These are phyloP conservation scores for Drosophila merina DNA, from an alignment of 2,888 invertebrate genomes.

Conservation along the genomic window DNA sequence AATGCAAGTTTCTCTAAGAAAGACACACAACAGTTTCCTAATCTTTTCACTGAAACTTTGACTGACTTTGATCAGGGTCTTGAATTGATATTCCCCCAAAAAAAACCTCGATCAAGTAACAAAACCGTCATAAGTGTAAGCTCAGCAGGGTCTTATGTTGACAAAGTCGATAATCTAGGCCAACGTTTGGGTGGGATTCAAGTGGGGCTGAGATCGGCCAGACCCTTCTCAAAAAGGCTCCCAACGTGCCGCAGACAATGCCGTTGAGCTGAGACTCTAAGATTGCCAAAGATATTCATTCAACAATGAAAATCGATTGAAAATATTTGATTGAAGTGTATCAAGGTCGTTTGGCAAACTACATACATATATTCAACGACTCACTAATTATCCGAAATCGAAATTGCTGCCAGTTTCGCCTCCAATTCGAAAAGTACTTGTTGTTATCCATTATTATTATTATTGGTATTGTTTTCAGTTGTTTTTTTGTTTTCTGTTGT, in stretches of 20 bases:
- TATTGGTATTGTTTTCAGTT: constrained; percentile 33
- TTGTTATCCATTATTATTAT: constrained; percentile 57
- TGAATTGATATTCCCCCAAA: constrained; percentile 22
- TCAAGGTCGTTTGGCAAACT: constrained; percentile 62
- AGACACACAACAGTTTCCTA: not conserved
- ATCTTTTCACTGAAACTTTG: constrained; percentile 2
- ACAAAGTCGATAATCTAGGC: constrained; percentile 34
- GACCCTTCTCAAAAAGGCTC: constrained; percentile 34
- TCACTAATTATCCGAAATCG: constrained; percentile 67
- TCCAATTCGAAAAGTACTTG: constrained; percentile 50
- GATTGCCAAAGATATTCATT: constrained; percentile 47
- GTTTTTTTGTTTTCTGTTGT: constrained; percentile 5
- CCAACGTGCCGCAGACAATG: constrained; percentile 66
- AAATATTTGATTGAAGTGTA: constrained; percentile 76
- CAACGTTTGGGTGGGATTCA: constrained; percentile 20
- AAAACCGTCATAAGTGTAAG: constrained; percentile 31
- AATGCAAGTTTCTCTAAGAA: too few relatives aligned
- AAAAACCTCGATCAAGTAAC: constrained; percentile 12
- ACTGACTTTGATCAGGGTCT: constrained; percentile 22
- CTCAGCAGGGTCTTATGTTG: constrained; percentile 23
- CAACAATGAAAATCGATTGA: constrained; percentile 71
- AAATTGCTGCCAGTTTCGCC: constrained; percentile 62
- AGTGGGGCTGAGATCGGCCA: not conserved
- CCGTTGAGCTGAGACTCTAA: constrained; percentile 43
- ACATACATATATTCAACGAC: constrained; percentile 47